A percentile compares a stretch with the other conserved stretches of the same genome.
phyloP scores from a whole-genome alignment of 2,888 invertebrate genomes.

The Leptopterna dolabrata region DNA sequence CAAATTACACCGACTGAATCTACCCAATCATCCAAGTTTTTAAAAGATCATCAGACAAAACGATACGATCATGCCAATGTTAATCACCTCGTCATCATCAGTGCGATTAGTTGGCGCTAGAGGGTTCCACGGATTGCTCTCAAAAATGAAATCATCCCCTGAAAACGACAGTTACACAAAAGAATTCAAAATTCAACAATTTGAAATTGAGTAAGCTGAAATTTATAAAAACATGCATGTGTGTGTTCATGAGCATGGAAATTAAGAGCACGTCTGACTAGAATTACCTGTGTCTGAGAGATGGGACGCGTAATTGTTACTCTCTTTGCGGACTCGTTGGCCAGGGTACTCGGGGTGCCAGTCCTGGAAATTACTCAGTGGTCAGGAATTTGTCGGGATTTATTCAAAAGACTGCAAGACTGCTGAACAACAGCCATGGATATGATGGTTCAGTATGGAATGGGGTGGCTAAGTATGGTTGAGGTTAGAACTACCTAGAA shows the following conservation, averaged over 20 bases:
- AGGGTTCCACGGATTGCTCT: constrained; percentile 59
- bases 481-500: no score
- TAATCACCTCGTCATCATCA: constrained; percentile 61
- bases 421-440: no score
- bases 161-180: constrained; percentile 14
- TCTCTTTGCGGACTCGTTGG: constrained; percentile 61
- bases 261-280: neutral
- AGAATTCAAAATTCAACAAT: neutral
- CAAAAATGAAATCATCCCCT: constrained; percentile 60
- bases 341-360: constrained; percentile 60
- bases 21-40: no score
- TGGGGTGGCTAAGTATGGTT: no score
- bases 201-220: neutral
- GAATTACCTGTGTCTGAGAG: constrained; percentile 59
- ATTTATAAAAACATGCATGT: no score
- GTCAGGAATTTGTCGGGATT: no score
- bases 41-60: no score
- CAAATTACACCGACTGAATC: neutral
- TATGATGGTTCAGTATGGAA: no score
- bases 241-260: no score
- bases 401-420: neutral
- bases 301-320: constrained; percentile 60
- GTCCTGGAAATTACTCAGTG: constrained; percentile 51
- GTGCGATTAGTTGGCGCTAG: constrained; percentile 58
- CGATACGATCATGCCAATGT: no score